Evolutionary conservation across 2,888 invertebrate species (phyloP), one percentile per base, ranked within the genome.

Genomic region (Agrilus cyanescens): DNA sequence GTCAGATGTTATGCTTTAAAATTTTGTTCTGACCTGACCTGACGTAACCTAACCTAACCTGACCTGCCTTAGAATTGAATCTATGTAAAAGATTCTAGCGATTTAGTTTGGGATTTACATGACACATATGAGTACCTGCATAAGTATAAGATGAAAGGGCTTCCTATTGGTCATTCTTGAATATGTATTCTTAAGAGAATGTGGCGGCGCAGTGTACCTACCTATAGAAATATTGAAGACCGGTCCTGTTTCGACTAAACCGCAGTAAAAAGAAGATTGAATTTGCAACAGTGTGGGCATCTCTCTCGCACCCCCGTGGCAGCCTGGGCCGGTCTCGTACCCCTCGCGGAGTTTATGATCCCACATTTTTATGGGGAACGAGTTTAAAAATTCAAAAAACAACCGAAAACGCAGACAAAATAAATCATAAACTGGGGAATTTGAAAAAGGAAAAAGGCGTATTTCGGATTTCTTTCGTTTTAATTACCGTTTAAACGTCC

Each of bases 331-430:
- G 40, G 39, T 47, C 51, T 46, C 46, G 33, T 44, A 48, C 39
- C 45, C 46, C 46, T 34, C 40, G 46, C 47, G 52, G 46, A 57
- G 61, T 63, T 62, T 63, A 63, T 62, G 63, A 60, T 57, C 55
- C 60, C 56, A 60, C 62, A 63, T 63, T 63, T 65, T 63, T 65
- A 61, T 61, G 61, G 61, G 61, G 59, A 58, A 62, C 65, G 60
- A 63, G 62, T 65, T 65, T 62, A 62, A 62, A 65, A 63, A 64
- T 63, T 63, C 61, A 65, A 66, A 65, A 65, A 65, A 64, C 63
- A 55, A 64, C 61, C 55, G 62, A 62, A 64, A 63, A 62, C 59
- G 60, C 64, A 65, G 65, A 65, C 64, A 60, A 66, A 65, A 66
- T 66, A 66, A 66, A 66, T 66, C 66, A 66, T 66, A 65, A 62